phyloP scores from a whole-genome alignment of 2,888 invertebrate species.

The Saturnia japonica region DNA sequence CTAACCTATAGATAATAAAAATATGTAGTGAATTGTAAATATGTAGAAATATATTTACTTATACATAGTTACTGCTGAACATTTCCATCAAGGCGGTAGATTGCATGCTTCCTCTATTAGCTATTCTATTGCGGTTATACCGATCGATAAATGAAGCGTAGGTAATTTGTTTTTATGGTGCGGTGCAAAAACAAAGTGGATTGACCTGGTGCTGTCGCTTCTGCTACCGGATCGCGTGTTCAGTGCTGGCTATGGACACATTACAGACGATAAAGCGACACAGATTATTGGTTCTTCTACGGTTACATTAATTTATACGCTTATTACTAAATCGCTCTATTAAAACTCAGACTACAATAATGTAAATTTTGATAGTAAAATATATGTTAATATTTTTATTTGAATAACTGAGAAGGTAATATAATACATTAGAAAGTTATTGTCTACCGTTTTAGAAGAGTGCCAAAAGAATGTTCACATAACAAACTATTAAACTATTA shows the following conservation, averaged over 20 bases:
- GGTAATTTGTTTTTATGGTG: constrained; percentile 74
- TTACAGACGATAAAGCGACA: constrained; percentile 27
- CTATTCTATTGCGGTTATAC: constrained; percentile 69
- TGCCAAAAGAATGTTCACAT: too few species aligned
- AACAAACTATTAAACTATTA: too few species aligned
- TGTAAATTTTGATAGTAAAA: too few species aligned
- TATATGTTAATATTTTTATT: too few species aligned
- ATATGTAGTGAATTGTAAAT: too few species aligned
- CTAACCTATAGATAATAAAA: too few species aligned
- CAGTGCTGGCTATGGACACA: constrained; percentile 38
- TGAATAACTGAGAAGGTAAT: too few species aligned
- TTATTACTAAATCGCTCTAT: neutral
- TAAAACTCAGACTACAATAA: too few species aligned
- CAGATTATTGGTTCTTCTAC: neutral
- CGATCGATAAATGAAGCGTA: constrained; percentile 74
- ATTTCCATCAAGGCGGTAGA: constrained; percentile 21
- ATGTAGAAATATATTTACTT: neutral
- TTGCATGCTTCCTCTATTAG: constrained; percentile 60
- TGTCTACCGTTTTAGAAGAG: too few species aligned
- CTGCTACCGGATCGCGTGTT: constrained; percentile 68
- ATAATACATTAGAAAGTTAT: too few species aligned
- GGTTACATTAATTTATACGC: neutral
- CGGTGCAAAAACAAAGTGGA: constrained; percentile 79
- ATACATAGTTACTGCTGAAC: constrained; percentile 11
- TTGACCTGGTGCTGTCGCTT: constrained; percentile 67